These are phyloP conservation scores for Polymixis lichenea DNA, from an alignment of 2,888 invertebrate species.

Conservation along the genomic window DNA sequence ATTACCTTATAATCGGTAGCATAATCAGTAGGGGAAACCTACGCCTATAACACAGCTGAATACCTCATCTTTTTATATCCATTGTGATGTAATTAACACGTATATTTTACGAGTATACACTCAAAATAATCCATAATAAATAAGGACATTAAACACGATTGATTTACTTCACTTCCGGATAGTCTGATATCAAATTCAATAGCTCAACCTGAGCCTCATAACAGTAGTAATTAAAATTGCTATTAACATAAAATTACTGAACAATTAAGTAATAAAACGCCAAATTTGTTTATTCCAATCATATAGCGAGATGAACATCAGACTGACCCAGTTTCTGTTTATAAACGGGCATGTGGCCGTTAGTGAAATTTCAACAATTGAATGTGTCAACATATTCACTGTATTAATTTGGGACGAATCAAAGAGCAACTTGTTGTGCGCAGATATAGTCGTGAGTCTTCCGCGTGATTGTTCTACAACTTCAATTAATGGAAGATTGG, in stretches of 20 bases:
- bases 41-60: background rate
- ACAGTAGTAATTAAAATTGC: conserved; percentile 28
- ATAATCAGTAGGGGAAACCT: too few species aligned
- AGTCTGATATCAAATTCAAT: conserved; percentile 27
- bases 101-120: background rate
- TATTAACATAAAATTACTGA: conserved; percentile 33
- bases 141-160: conserved; percentile 5
- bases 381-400: conserved; percentile 58
- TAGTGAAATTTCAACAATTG: conserved; percentile 65
- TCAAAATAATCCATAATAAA: conserved; percentile 9
- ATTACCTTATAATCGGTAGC: too few species aligned
- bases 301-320: conserved; percentile 40
- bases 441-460: conserved; percentile 2
- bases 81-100: background rate
- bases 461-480: conserved; percentile 20
- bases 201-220: conserved; percentile 8
- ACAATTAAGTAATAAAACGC: conserved; percentile 48
- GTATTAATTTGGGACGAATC: conserved; percentile 56
- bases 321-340: conserved; percentile 54
- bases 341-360: conserved; percentile 48
- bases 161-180: conserved; percentile 7
- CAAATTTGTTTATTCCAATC: conserved; percentile 46
- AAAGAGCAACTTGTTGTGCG: conserved; percentile 33
- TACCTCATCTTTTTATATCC: background rate
- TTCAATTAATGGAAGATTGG: conserved; percentile 16